Evolutionary conservation across 1,140 invertebrate species (phyloP).

Genomic region (roundworm (Caenorhabditis elegans)): DNA sequence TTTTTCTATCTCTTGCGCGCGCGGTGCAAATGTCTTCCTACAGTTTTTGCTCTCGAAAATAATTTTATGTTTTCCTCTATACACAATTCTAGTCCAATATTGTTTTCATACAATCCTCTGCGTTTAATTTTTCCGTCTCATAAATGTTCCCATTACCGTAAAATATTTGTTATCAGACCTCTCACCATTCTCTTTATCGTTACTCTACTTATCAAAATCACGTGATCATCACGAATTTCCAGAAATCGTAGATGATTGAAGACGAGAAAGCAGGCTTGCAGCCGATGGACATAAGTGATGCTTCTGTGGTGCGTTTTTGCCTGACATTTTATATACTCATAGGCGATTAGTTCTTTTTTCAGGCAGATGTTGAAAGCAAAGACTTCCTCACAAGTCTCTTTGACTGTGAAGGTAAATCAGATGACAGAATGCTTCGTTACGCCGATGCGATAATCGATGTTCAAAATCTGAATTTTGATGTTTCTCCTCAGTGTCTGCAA

Average conservation of each 20-base stretch:
- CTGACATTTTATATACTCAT: background rate
- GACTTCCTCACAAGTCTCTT: background rate
- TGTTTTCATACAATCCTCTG: no score
- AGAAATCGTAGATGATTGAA: no score
- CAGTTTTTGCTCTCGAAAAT: no score
- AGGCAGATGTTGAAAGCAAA: background rate
- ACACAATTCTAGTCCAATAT: no score
- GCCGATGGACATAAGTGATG: background rate
- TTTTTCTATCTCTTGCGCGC: background rate
- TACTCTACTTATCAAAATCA: background rate
- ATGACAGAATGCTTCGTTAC: background rate
- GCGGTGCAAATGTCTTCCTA: constrained; percentile 23
- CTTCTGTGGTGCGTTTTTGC: background rate
- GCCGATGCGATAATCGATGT: constrained; percentile 8
- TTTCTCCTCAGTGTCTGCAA: background rate
- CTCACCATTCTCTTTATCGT: no score
- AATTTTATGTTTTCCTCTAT: no score
- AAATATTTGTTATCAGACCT: background rate
- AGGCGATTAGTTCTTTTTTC: background rate
- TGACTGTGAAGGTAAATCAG: background rate
- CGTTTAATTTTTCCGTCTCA: no score
- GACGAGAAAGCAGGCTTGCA: background rate
- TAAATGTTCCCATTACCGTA: no score
- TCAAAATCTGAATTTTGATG: background rate
- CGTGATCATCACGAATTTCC: background rate